Evolutionary conservation across 2,797 vertebrate genomes (phyloP).

Genomic region (Rallus crepitans): DNA sequence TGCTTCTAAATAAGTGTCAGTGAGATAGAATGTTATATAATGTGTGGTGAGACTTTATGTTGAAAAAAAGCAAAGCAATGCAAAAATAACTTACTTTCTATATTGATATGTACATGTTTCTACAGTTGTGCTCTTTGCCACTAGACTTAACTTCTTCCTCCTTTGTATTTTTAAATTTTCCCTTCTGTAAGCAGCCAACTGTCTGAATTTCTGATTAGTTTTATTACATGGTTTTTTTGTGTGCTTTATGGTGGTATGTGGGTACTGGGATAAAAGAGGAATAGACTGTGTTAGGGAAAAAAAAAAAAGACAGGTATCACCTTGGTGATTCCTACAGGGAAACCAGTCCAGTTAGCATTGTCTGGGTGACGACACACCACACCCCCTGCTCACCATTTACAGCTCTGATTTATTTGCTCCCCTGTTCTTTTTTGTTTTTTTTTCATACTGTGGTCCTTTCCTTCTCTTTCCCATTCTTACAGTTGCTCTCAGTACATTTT

Average conservation of each 20-base stretch:
- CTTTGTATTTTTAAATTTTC: background rate
- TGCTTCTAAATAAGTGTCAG: background rate
- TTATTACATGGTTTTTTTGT: background rate
- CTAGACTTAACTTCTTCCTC: background rate
- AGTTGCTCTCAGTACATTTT: background rate
- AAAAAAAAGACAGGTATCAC: background rate
- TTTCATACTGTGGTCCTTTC: background rate
- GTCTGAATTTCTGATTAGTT: background rate
- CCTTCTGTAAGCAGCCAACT: background rate
- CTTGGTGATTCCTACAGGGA: background rate
- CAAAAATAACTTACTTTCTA: background rate
- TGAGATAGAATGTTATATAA: background rate
- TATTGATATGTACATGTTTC: background rate
- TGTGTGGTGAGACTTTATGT: background rate
- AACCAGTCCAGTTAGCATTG: fast-evolving
- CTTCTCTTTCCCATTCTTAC: background rate
- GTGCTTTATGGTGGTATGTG: background rate
- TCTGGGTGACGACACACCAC: background rate
- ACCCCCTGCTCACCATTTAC: background rate
- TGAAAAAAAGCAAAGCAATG: background rate
- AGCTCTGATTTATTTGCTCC: background rate
- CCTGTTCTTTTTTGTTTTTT: background rate
- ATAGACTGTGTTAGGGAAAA: background rate
- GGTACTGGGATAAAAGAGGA: background rate
- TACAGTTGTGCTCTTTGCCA: background rate